These are phyloP conservation scores for Syngnathus typhle DNA, from an alignment of 2,113 vertebrate species.

Conservation along the genomic window DNA sequence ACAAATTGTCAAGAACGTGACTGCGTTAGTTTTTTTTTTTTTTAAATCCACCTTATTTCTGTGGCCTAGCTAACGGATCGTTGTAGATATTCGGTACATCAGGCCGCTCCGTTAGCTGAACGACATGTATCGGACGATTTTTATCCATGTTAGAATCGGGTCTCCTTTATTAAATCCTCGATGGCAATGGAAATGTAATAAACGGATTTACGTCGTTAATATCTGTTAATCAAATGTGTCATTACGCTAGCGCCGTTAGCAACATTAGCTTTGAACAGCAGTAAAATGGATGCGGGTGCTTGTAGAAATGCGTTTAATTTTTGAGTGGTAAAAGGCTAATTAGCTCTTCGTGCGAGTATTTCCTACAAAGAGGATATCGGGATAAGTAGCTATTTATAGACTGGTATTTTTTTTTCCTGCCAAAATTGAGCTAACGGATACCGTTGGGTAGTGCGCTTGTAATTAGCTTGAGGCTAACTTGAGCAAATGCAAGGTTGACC, in stretches of 20 bases:
- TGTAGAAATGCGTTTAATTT: not conserved
- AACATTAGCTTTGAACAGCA: not conserved
- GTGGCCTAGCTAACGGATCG: slow-evolving; percentile 44
- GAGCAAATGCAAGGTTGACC: slow-evolving; percentile 49
- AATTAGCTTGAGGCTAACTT: slow-evolving; percentile 39
- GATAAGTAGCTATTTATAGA: no score
- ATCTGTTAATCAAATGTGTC: slow-evolving; percentile 3
- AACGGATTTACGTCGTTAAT: not conserved
- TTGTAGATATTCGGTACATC: slow-evolving; percentile 16
- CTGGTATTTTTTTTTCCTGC: not conserved
- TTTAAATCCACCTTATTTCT: slow-evolving; percentile 13
- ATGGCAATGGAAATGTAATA: not conserved
- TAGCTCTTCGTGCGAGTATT: not conserved
- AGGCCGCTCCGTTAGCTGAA: slow-evolving; percentile 9
- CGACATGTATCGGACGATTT: not conserved
- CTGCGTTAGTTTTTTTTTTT: not conserved
- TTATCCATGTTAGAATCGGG: not conserved
- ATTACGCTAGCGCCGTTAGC: slow-evolving; percentile 36
- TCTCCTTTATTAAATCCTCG: not conserved
- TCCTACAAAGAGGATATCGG: not conserved
- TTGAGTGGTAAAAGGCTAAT: not conserved
- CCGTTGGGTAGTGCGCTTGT: not conserved
- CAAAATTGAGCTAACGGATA: not conserved
- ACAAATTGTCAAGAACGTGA: slow-evolving; percentile 1
- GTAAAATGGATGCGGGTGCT: not conserved